These are phyloP conservation scores for Cheilosia impressa DNA, from an alignment of 2,888 invertebrate genomes.

Conservation along the genomic window DNA sequence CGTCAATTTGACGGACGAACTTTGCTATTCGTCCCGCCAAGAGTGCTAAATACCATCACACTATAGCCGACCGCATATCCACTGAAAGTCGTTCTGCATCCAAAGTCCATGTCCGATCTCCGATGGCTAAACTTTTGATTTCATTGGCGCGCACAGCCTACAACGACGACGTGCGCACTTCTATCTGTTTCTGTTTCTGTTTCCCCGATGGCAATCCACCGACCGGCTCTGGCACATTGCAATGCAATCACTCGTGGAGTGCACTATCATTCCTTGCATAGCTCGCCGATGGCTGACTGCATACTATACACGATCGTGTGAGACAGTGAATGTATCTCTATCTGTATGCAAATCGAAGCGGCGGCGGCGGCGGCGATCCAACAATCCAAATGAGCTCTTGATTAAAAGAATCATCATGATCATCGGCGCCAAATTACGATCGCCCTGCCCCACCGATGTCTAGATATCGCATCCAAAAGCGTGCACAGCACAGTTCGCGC, in stretches of 20 bases:
- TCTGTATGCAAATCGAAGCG: constrained; percentile 59
- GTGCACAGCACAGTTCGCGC: constrained; percentile 49
- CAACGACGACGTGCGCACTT: not conserved
- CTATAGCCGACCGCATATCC: constrained; percentile 17
- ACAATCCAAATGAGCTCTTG: constrained; percentile 74
- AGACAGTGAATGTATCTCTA: not conserved
- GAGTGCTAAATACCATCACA: constrained; percentile 72
- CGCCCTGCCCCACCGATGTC: constrained; percentile 70
- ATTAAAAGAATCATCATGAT: constrained; percentile 75
- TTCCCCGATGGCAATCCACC: constrained; percentile 11
- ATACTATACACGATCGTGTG: constrained; percentile 1
- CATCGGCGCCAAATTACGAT: constrained; percentile 72
- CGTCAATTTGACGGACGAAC: constrained; percentile 54
- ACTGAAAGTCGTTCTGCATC: constrained; percentile 46
- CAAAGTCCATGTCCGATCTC: constrained; percentile 57
- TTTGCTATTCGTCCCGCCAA: constrained; percentile 64
- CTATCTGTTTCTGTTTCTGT: too few species aligned
- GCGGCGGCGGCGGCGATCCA: constrained; percentile 38
- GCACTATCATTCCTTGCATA: constrained; percentile 70
- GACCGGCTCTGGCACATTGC: constrained; percentile 9
- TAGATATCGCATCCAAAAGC: constrained; percentile 66
- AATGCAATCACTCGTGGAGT: constrained; percentile 27
- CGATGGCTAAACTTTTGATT: constrained; percentile 59
- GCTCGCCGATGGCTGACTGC: constrained; percentile 18
- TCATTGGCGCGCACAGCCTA: constrained; percentile 56